Conservation (phyloP, 2,113 vertebrate species). For the Laticauda colubrina region DNA sequence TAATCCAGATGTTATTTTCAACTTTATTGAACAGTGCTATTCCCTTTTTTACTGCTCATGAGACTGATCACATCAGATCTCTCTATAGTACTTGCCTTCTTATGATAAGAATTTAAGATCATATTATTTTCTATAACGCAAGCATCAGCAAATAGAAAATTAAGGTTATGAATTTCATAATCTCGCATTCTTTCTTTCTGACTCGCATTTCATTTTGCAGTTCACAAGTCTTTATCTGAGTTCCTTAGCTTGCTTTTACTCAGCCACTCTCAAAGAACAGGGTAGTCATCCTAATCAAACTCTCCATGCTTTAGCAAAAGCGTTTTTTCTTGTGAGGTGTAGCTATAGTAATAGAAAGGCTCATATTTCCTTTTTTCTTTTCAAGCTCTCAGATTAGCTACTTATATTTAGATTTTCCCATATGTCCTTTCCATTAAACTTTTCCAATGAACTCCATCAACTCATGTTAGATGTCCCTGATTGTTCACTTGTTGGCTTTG, state of each 20-base stretch:
- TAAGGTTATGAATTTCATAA: background rate
- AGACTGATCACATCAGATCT: background rate
- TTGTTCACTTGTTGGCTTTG: background rate
- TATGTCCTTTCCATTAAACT: background rate
- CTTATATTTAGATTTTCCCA: background rate
- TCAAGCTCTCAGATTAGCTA: background rate
- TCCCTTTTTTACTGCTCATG: background rate
- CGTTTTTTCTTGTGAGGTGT: background rate
- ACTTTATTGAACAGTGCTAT: background rate
- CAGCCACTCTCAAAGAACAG: background rate
- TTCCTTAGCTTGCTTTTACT: background rate
- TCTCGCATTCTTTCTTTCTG: background rate
- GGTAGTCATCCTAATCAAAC: background rate
- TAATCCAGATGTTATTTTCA: background rate
- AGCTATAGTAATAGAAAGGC: background rate
- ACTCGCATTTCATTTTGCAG: background rate
- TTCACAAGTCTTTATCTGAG: background rate
- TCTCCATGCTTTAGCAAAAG: background rate
- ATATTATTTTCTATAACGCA: background rate
- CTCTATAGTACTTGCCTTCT: background rate
- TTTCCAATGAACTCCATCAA: background rate
- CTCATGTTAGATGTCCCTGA: background rate
- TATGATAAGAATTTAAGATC: background rate
- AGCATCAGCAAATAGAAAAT: background rate
- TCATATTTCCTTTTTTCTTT: background rate